Percentiles rank a stretch among this genome's conserved stretches.
Evolutionary conservation across 2,888 invertebrate genomes (phyloP).

Genomic region (Tiphia femorata): DNA sequence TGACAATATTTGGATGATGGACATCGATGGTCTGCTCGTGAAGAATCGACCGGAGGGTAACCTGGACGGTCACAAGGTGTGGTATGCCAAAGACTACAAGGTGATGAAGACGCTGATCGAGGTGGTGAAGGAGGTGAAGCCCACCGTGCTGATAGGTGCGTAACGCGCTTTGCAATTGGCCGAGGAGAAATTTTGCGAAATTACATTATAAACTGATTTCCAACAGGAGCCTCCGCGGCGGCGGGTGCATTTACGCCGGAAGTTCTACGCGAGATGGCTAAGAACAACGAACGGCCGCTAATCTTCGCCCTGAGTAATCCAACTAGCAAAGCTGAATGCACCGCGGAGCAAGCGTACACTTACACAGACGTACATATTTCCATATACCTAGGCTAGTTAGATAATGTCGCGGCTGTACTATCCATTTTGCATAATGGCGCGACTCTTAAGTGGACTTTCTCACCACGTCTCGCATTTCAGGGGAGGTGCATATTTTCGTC

Average conservation of each 20-base stretch:
- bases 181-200: slow-evolving; percentile 9
- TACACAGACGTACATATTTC: slow-evolving; percentile 82
- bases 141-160: slow-evolving; percentile 88
- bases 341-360: slow-evolving; percentile 94
- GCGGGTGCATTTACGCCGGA: slow-evolving; percentile 91
- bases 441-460: too few species aligned
- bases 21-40: slow-evolving; percentile 90
- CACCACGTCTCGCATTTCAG: slow-evolving; percentile 70
- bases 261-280: slow-evolving; percentile 88
- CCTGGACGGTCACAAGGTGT: slow-evolving; percentile 78
- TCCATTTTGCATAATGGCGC: too few species aligned
- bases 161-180: slow-evolving; percentile 3
- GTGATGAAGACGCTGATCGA: slow-evolving; percentile 84
- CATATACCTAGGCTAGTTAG: too few species aligned
- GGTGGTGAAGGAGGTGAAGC: slow-evolving; percentile 87
- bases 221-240: slow-evolving; percentile 89
- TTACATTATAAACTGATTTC: slow-evolving; percentile 19
- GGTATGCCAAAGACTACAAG: slow-evolving; percentile 83
- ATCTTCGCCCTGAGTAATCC: slow-evolving; percentile 99
- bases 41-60: slow-evolving; percentile 76
- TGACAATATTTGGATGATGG: slow-evolving; percentile 94
- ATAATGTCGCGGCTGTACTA: too few species aligned
- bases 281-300: slow-evolving; percentile 88
- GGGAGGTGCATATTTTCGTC: slow-evolving; percentile 95
- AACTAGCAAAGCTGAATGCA: slow-evolving; percentile 97